Evolutionary conservation across 2,113 vertebrate genomes (phyloP).

Genomic region (Fukomys damarensis): DNA sequence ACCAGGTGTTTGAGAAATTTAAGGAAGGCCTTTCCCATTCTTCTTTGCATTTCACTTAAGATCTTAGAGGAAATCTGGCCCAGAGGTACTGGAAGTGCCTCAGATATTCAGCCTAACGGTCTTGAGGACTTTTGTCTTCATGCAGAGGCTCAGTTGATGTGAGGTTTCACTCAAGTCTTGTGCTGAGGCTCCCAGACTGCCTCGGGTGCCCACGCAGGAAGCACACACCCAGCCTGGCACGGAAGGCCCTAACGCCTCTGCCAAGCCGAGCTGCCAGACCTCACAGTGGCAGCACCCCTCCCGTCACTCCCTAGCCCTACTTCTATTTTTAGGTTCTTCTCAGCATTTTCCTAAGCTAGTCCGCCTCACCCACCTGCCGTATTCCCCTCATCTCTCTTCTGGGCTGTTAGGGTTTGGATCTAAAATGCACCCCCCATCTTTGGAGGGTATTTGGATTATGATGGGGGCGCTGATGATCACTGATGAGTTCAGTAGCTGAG

Average conservation of each 20-base stretch:
- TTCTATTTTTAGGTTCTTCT: background rate
- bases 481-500: background rate
- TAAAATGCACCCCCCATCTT: background rate
- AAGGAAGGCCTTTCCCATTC: background rate
- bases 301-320: background rate
- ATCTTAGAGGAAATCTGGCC: background rate
- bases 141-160: background rate
- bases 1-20: background rate
- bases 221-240: background rate
- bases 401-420: background rate
- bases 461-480: background rate
- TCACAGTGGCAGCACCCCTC: background rate
- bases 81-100: background rate
- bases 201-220: background rate
- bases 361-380: accelerated
- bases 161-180: background rate
- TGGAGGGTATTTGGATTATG: background rate
- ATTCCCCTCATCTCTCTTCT: background rate
- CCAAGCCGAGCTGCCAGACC: background rate
- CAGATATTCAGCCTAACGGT: background rate
- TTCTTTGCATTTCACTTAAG: background rate
- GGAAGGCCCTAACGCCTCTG: background rate
- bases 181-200: background rate
- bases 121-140: background rate
- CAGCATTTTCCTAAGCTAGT: background rate